phyloP scores from a whole-genome alignment of 2,888 invertebrate species.

The Agriotes lineatus region DNA sequence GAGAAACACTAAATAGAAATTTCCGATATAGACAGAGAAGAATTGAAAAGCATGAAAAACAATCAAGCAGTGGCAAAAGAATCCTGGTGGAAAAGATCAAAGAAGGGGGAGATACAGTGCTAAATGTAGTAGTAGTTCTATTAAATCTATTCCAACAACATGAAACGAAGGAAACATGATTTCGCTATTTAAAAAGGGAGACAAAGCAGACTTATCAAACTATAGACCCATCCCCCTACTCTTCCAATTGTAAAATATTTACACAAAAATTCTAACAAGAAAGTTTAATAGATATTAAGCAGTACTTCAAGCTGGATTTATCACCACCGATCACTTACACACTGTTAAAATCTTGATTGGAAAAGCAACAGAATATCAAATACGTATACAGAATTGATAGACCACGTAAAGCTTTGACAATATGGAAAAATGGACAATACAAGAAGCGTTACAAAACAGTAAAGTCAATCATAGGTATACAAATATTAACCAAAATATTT shows the following conservation, averaged over 20 bases:
- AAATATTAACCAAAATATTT: neutral
- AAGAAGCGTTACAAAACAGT: neutral
- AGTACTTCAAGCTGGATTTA: neutral
- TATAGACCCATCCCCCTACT: neutral
- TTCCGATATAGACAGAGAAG: neutral
- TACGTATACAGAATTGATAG: no score
- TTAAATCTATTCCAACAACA: neutral
- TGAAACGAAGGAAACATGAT: neutral
- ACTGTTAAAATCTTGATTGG: neutral
- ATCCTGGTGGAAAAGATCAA: neutral
- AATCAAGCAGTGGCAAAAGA: neutral
- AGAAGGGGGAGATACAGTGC: neutral
- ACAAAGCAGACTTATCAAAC: neutral
- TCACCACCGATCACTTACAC: neutral
- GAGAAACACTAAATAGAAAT: neutral
- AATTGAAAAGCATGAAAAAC: conserved; percentile 1
- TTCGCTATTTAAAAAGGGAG: neutral
- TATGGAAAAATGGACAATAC: neutral
- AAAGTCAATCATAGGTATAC: neutral
- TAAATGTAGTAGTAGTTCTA: neutral
- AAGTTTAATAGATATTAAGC: neutral
- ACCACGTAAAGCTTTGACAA: neutral
- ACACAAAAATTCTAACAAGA: neutral
- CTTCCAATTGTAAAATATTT: neutral
- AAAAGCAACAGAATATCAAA: no score